phyloP scores from a whole-genome alignment of 2,113 vertebrate genomes.

The Catharus fuscescens region DNA sequence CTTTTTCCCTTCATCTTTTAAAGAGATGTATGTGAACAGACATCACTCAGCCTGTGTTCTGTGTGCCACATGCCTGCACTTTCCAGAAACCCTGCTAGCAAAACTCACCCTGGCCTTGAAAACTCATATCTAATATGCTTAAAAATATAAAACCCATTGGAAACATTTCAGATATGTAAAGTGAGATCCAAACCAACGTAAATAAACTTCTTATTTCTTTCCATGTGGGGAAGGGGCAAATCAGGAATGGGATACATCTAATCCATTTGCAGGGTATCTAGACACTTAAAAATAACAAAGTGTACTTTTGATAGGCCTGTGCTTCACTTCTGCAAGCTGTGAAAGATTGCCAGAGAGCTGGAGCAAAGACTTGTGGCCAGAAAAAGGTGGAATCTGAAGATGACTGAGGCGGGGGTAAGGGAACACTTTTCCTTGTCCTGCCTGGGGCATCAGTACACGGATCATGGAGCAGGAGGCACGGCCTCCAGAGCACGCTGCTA shows the following conservation, averaged over 20 bases:
- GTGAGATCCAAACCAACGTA: constrained; percentile 13
- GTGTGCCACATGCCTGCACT: background rate
- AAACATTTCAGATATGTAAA: background rate
- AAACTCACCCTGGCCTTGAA: background rate
- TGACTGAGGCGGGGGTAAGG: background rate
- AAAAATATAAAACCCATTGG: background rate
- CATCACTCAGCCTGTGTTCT: background rate
- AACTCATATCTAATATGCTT: background rate
- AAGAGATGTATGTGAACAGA: background rate
- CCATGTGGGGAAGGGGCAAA: background rate
- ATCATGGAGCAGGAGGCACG: background rate
- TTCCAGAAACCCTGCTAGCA: background rate
- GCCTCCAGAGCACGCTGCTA: background rate
- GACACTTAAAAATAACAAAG: background rate
- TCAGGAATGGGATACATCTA: background rate
- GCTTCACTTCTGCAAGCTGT: background rate
- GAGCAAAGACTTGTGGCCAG: background rate
- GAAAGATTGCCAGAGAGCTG: background rate
- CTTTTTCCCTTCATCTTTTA: background rate
- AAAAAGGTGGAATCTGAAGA: background rate
- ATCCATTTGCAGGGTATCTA: background rate
- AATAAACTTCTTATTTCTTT: background rate
- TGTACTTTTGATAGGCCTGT: background rate
- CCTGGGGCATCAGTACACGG: fast-evolving
- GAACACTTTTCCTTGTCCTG: background rate